phyloP scores from a whole-genome alignment of 92 coral and sea anemone genomes.

The Nematostella vectensis region DNA sequence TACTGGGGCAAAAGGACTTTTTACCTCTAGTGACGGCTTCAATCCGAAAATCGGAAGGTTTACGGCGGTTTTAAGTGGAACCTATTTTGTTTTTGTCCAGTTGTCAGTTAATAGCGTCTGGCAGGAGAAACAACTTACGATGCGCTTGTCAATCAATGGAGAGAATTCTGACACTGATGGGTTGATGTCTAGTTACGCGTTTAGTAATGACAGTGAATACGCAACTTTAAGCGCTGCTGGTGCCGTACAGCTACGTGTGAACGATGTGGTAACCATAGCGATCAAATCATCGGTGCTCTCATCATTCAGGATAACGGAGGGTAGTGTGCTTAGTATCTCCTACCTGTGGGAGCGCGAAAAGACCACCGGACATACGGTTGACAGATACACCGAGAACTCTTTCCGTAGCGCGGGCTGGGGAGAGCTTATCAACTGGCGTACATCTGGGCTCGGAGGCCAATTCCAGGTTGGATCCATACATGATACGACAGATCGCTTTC shows the following conservation, averaged over 20 bases:
- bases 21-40: slow-evolving; percentile 31
- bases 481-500: slow-evolving; percentile 47
- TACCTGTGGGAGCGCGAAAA: slow-evolving; percentile 16
- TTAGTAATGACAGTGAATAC: background rate
- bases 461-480: slow-evolving; percentile 51
- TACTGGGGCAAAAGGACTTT: slow-evolving; percentile 40
- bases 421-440: slow-evolving; percentile 46
- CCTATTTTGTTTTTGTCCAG: slow-evolving; percentile 27
- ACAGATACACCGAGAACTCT: slow-evolving; percentile 26
- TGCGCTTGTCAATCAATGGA: slow-evolving; percentile 22
- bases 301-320: slow-evolving; percentile 11
- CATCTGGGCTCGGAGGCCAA: slow-evolving; percentile 38
- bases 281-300: slow-evolving; percentile 14
- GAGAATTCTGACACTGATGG: slow-evolving; percentile 17
- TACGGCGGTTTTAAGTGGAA: slow-evolving; percentile 33
- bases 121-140: background rate
- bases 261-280: slow-evolving; percentile 16
- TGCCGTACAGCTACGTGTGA: slow-evolving; percentile 19
- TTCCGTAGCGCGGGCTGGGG: slow-evolving; percentile 36
- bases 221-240: slow-evolving; percentile 27
- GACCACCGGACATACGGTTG: slow-evolving; percentile 47
- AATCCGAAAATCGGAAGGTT: slow-evolving; percentile 24
- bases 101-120: slow-evolving; percentile 2
- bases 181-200: slow-evolving; percentile 19
- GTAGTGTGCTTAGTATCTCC: slow-evolving; percentile 30